Evolutionary conservation across 2,888 invertebrate species (phyloP), one percentile per base, ranked within the genome.

Genomic region (Pseudoips prasinana): DNA sequence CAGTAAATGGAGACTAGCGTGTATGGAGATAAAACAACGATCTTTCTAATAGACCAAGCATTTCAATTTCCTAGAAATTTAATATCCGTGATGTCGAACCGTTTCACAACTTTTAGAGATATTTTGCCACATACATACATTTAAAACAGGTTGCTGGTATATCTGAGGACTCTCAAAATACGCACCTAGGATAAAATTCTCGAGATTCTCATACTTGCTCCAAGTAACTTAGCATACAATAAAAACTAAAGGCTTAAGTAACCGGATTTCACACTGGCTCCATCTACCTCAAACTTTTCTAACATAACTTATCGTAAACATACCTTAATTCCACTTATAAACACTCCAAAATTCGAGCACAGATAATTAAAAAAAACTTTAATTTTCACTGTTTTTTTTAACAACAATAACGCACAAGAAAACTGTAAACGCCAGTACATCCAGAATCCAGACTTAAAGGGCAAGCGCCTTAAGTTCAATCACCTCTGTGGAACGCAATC

Each of bases 381-480:
- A 5, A 5, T n/a, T 14, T n/a, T n/a, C 20, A 20, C 20, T n/a
- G 7, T 20, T 20, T 20, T n/a, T 20, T 20, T 20, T 20, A 5
- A 46, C 47, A 23, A 10, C 33, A 46, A 28, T 47, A 47, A 24
- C 22, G 34, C 37, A 49, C 53, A 47, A 20, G 25, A 36, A 34
- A 39, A 39, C 39, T 34, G 46, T 23, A 28, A 35, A 49, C 43
- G 17, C 38, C 39, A 33, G 45, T 29, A 27, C 30, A 43, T 64
- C 60, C 64, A 60, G 53, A 50, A 45, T 56, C 61, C 61, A 57
- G 62, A 55, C 57, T 51, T 46, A 66, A 70, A 75, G 73, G 76
- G 76, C 71, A 72, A 65, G 58, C 69, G 73, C 73, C 78, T 74
- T 64, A 71, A 78, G 83, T 81, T 83, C 83, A 83, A 64, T 83